Conservation (phyloP, 92 coral and sea anemone genomes). For the Montipora capitata region DNA sequence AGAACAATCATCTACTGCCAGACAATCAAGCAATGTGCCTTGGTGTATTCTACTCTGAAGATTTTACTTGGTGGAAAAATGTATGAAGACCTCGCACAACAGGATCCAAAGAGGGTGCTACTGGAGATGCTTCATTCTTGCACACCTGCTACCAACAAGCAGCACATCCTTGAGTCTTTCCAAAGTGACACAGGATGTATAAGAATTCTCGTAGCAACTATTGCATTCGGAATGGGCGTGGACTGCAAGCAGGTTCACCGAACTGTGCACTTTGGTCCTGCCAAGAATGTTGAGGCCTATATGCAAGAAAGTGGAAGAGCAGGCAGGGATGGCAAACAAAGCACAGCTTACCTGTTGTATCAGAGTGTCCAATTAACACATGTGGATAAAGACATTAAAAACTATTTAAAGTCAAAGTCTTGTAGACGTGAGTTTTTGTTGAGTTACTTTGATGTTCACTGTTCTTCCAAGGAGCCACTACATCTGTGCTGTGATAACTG, state of each 20-base stretch:
- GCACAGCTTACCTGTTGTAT: constrained; percentile 57
- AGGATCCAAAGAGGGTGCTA: constrained; percentile 31
- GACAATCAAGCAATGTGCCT: constrained; percentile 20
- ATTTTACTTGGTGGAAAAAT: not conserved
- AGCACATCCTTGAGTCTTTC: constrained; percentile 28
- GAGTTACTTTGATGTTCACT: constrained; percentile 34
- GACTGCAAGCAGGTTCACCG: constrained; percentile 62
- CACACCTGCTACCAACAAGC: constrained; percentile 61
- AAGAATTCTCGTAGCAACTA: constrained; percentile 53
- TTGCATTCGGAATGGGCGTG: constrained; percentile 77
- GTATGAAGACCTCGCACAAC: not conserved
- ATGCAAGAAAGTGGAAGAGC: constrained; percentile 76
- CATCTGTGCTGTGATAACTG: constrained; percentile 79
- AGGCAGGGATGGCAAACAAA: constrained; percentile 72
- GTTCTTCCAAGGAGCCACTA: constrained; percentile 23
- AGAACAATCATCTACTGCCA: constrained; percentile 18
- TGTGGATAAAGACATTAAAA: constrained; percentile 57
- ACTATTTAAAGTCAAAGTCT: constrained; percentile 29
- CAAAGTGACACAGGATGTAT: not conserved
- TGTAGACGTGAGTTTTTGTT: constrained; percentile 68
- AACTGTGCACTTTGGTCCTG: constrained; percentile 74
- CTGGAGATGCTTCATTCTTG: constrained; percentile 78
- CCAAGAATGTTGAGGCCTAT: constrained; percentile 70
- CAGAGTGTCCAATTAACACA: constrained; percentile 53
- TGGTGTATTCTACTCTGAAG: not conserved